These are phyloP conservation scores for Siderastrea siderea DNA, from an alignment of 92 coral and sea anemone genomes.

Conservation along the genomic window DNA sequence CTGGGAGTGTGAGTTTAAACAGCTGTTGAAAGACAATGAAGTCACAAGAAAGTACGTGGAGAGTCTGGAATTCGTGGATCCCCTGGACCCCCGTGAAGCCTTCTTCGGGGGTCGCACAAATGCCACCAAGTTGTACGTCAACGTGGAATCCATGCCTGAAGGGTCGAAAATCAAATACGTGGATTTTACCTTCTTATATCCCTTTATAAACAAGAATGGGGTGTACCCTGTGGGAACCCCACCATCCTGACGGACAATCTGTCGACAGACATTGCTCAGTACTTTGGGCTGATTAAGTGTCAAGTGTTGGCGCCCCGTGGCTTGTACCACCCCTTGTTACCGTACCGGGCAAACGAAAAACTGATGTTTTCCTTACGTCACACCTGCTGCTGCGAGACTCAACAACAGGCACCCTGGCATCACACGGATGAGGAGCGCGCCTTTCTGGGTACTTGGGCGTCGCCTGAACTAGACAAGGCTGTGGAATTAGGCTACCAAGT, in stretches of 20 bases:
- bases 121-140: constrained; percentile 21
- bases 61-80: constrained; percentile 5
- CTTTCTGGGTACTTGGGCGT: constrained; percentile 66
- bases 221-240: constrained; percentile 39
- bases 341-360: constrained; percentile 38
- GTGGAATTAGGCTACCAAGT: constrained; percentile 62
- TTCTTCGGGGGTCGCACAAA: constrained; percentile 17
- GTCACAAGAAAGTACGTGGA: constrained; percentile 38
- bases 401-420: constrained; percentile 49
- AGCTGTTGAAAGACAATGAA: background rate
- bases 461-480: too few species aligned
- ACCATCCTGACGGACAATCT: constrained; percentile 13
- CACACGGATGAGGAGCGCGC: constrained; percentile 63
- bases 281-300: constrained; percentile 69
- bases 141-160: background rate
- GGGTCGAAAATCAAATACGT: constrained; percentile 52
- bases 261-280: constrained; percentile 3
- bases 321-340: constrained; percentile 73
- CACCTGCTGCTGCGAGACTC: constrained; percentile 38
- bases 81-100: constrained; percentile 36
- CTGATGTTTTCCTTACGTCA: constrained; percentile 65
- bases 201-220: background rate
- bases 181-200: constrained; percentile 47
- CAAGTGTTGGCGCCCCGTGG: constrained; percentile 66
- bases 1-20: constrained; percentile 58